phyloP scores from a whole-genome alignment of 2,888 invertebrate species.

The Bugula neritina region DNA sequence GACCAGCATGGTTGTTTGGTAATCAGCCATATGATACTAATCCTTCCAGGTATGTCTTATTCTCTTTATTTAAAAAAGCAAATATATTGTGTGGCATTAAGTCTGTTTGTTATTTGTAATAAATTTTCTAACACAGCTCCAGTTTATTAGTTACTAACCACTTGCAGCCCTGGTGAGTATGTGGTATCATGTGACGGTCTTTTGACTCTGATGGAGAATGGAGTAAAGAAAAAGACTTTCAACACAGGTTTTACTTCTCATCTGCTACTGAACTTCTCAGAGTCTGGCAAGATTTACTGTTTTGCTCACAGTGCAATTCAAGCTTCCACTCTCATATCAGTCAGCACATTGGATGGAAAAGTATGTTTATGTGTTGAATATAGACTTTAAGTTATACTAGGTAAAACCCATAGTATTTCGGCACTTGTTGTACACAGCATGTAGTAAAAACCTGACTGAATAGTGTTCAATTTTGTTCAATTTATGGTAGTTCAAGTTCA shows the following conservation, averaged over 20 bases:
- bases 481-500: no score
- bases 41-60: not conserved
- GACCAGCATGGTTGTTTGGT: conserved; percentile 2
- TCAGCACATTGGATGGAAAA: not conserved
- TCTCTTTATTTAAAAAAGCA: no score
- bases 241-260: not conserved
- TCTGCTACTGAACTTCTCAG: conserved; percentile 32
- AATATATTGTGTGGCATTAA: no score
- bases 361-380: no score
- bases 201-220: not conserved
- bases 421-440: no score
- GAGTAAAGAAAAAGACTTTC: not conserved
- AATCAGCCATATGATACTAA: not conserved
- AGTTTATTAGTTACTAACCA: no score
- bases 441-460: no score
- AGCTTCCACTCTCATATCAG: conserved; percentile 32
- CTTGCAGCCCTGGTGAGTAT: not conserved
- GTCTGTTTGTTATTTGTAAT: no score
- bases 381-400: no score
- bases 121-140: no score
- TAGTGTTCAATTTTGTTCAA: no score
- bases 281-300: conserved; percentile 41
- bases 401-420: no score
- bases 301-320: conserved; percentile 44
- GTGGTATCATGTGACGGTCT: not conserved